Base-by-base conservation (phyloP, 2,113 vertebrate genomes). In the Pyrgilauda ruficollis region DNA sequence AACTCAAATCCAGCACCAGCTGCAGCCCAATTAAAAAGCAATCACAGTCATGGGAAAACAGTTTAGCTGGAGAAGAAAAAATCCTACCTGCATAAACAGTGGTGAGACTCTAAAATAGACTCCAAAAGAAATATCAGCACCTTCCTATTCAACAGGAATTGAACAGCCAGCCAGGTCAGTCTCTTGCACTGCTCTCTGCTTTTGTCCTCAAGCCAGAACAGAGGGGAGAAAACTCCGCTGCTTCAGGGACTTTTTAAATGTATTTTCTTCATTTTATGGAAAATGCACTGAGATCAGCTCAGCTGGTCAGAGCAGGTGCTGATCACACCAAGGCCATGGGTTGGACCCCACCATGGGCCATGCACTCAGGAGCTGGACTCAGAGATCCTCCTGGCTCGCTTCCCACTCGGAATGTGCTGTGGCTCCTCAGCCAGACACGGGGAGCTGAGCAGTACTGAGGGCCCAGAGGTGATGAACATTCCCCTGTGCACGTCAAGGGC, bases 21-120 rank as follows among this genome's bases (percentile, higher is more conserved):
- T 94, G 64, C 73, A 86, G 92, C 67, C 72, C 58, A 95, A 93
- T 94, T 96, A 90, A 95, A 94, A 97, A 88, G 91, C 88, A 85
- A 87, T 96, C 74, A 86, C 10, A 22, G 69, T 66, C 49, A 66
- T 6, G 23, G 72, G 53, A 83, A 88, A 93, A 83, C n/a, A 66
- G 28, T 80, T 93, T 66, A 49, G 15, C 31, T 8, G 2, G 37
- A 62, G n/a, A 81, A 90, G 26, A 70, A 72, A 72, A 69, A 72
- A 24, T 13, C 56, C 53, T 83, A 68, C 83, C 90, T 92, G 49
- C 46, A 20, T 28, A 28, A 85, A 46, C 13, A 62, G 9, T 11
- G 21, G 19, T 15, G 44, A 43, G 66, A 47, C 13, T 86, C 30
- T 37, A 41, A 79, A 79, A 46, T 1, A 50, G 31, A 28, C 11